A percentile compares a stretch with the other conserved stretches of the same genome.
These are phyloP conservation scores for Hetaerina titia DNA, from an alignment of 2,888 invertebrate genomes.

Conservation along the genomic window DNA sequence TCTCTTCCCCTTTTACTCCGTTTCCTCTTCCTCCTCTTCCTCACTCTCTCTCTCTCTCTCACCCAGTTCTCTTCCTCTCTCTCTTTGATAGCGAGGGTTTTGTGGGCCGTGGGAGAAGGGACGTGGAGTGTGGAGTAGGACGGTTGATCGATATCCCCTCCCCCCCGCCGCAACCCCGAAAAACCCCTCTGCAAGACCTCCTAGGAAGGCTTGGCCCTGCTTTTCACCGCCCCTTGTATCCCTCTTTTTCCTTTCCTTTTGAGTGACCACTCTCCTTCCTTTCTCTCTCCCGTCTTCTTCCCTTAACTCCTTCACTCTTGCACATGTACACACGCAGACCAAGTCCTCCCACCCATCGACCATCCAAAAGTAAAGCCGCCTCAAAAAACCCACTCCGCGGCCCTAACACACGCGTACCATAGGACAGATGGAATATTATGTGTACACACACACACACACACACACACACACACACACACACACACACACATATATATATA, in stretches of 20 bases:
- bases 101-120: not conserved
- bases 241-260: not conserved
- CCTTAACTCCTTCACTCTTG: not conserved
- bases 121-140: not conserved
- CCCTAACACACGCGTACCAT: not conserved
- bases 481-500: too few relatives aligned
- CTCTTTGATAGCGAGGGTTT: not conserved
- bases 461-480: too few relatives aligned
- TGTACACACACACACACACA: too few relatives aligned
- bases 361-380: too few relatives aligned
- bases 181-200: not conserved
- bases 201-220: conserved; percentile 20
- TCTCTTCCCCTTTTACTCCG: not conserved
- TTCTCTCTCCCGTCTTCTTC: not conserved
- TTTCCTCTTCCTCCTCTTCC: not conserved
- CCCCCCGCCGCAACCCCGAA: conserved; percentile 6
- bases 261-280: not conserved
- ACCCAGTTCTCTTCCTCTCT: not conserved
- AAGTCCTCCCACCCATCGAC: too few relatives aligned
- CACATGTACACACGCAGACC: not conserved
- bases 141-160: not conserved
- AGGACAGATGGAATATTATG: too few relatives aligned
- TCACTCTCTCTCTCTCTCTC: not conserved
- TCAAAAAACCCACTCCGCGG: not conserved
- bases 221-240: not conserved